Evolutionary conservation across 2,797 vertebrate species (phyloP).

Genomic region (Scleropages formosus): DNA sequence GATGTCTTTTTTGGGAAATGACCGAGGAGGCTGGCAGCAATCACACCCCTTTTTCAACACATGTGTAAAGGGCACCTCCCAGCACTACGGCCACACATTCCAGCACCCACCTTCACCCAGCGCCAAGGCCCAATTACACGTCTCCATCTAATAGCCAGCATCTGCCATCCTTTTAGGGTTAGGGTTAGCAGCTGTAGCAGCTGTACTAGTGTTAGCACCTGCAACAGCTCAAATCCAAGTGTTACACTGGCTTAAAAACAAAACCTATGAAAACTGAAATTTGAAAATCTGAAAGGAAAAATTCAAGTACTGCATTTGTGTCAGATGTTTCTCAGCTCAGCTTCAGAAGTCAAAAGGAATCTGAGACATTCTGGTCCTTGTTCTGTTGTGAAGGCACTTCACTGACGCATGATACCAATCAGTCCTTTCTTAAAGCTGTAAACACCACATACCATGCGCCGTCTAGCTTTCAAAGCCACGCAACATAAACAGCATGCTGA

Average conservation of each 20-base stretch:
- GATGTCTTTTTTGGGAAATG: conserved; percentile 24
- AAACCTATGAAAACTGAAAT: neutral
- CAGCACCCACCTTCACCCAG: neutral
- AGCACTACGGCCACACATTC: too few species aligned
- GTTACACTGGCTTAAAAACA: neutral
- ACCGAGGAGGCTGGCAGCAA: conserved; percentile 29
- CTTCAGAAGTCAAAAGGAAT: conserved; percentile 18
- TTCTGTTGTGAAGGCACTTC: conserved; percentile 7
- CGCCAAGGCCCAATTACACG: neutral
- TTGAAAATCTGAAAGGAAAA: neutral
- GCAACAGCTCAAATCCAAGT: neutral
- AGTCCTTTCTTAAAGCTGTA: neutral
- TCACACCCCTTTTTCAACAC: conserved; percentile 18
- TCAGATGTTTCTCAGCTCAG: neutral
- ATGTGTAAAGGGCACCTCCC: too few species aligned
- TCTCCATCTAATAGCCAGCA: neutral
- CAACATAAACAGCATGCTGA: neutral
- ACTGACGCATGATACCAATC: neutral
- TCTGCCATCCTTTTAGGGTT: too few species aligned
- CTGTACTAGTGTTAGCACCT: too few species aligned
- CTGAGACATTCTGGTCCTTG: neutral
- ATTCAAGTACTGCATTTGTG: neutral
- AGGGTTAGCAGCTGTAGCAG: too few species aligned
- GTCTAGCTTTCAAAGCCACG: neutral
- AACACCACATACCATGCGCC: neutral